Evolutionary conservation across 2,797 vertebrate genomes (phyloP).

Genomic region (Acropternis orthonyx): DNA sequence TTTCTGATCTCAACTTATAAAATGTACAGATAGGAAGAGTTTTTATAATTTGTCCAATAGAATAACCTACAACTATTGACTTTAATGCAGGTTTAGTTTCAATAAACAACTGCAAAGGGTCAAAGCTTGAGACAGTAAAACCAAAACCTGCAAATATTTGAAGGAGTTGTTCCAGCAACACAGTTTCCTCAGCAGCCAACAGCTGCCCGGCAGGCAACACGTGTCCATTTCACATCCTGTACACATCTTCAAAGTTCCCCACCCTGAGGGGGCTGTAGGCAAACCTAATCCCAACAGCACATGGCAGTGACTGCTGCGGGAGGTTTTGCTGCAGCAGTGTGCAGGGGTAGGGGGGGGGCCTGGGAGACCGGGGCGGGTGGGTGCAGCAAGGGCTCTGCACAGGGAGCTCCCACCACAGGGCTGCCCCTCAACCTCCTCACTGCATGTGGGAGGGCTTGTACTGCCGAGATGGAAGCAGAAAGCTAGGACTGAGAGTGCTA

Average conservation of each 20-base stretch:
- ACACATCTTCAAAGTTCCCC: background rate
- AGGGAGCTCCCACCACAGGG: fast-evolving
- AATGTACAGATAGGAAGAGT: background rate
- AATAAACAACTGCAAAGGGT: background rate
- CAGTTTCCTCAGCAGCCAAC: background rate
- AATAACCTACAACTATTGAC: background rate
- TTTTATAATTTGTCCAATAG: background rate
- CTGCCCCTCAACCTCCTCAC: background rate
- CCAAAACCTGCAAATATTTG: background rate
- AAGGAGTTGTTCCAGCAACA: background rate
- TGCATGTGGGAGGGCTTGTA: fast-evolving
- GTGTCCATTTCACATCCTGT: background rate
- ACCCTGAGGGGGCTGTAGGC: background rate
- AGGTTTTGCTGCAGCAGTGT: background rate
- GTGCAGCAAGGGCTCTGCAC: fast-evolving
- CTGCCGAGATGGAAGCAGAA: background rate
- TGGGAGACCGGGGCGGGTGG: fast-evolving
- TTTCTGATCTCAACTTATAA: background rate
- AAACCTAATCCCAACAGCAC: fast-evolving
- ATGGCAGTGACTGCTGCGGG: fast-evolving
- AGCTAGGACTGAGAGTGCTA: background rate
- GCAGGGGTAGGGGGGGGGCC: background rate
- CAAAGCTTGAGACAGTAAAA: background rate
- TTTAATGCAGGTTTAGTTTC: background rate
- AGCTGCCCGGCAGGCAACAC: fast-evolving